Evolutionary conservation across 2,888 invertebrate genomes (phyloP), one percentile per base, ranked within the genome.

Genomic region (Aplocera efformata): DNA sequence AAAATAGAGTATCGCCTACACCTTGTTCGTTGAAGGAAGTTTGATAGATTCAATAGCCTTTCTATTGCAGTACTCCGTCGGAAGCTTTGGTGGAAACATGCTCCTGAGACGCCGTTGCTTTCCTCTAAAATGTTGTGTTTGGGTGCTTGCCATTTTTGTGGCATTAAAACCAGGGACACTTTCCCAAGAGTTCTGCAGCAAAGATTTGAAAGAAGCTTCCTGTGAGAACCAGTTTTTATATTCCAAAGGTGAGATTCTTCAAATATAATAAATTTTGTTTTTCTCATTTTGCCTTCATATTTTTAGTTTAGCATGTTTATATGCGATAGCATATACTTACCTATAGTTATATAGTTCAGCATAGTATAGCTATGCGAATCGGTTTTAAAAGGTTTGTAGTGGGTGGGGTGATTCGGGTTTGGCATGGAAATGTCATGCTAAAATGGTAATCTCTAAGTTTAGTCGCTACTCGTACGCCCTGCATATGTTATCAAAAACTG

Each of bases 71-170:
- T 81, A 65, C 54, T n/a, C 47, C 42, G 49, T 48, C 34, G 53
- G 58, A 59, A 55, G 67, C 66, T 65, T 67, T 40, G 32, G 53
- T 42, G 72, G 45, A 59, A 81, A 77, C 67, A 81, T 80, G 81
- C 63, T 69, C 53, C 54, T 50, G 35, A 60, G 66, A 53, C 71
- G 69, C 37, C 65, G 66, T 17, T 61, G 68, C 45, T 67, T 69
- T 29, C 69, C 68, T 5, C 27, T 71, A 22, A 70, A 72, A 68
- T 74, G 66, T 58, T 68, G 60, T 42, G 67, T 67, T 50, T 75
- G 64, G 70, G 58, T 70, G 1, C 33, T 77, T n/a, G 68, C 72
- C 1, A 63, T 76, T 33, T 47, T 68, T 21, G 53, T 74, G 36
- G 67, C 71, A 1, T 48, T 74, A 3, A 58, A 58, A 17, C 56